Base-by-base conservation (phyloP, 1,140 invertebrate species). In the Trachymyrmex cornetzi region DNA sequence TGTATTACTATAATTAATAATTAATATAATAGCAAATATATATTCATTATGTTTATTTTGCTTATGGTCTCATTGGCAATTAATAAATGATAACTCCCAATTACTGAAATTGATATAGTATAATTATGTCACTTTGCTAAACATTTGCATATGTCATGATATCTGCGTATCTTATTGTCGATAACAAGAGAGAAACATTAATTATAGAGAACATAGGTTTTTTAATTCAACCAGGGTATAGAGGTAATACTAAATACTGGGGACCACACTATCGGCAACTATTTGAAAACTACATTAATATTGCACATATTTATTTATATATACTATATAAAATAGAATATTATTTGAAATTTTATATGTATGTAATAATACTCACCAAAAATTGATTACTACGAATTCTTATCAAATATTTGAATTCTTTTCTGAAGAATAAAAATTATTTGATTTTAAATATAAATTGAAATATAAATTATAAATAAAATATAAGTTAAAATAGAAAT, bases 1-100 rank as follows among this genome's bases (percentile, higher is more conserved):
- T 22, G 22, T 55, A 67, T 79, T 14, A n/a, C 11, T 19, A 19
- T 55, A 55, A 67, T 81, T 44, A 57, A 9, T 71, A 44, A 71
- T 81, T 71, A 69, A 34, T 69, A 63, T 44, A 19, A 57, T n/a
- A 66, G 14, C 44, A 30, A 50, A 79, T 3, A 34, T 3, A 34
- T 66, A 53, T 30, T 16, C 0, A n/a, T 19, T 59, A 19, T 27
- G n/a, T 77, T 59, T 24, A 63, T 27, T 63, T 44, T 3, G 22
- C 11, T 24, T 44, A 6, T 61, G 14, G 2, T 44, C 9, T 77
- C 61, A 72, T 72, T 34, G 9, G 19, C 48, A 30, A 34, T 72
- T 19, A 16, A 22, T 27, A 44, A 63, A 77, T 19, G 44, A 77
- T 77, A 77, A 38, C 19, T 44, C 16, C 0, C 34, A 61, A 44